Evolutionary conservation across 1,140 invertebrate species (phyloP).

Genomic region (Pemphigus obesinymphae): DNA sequence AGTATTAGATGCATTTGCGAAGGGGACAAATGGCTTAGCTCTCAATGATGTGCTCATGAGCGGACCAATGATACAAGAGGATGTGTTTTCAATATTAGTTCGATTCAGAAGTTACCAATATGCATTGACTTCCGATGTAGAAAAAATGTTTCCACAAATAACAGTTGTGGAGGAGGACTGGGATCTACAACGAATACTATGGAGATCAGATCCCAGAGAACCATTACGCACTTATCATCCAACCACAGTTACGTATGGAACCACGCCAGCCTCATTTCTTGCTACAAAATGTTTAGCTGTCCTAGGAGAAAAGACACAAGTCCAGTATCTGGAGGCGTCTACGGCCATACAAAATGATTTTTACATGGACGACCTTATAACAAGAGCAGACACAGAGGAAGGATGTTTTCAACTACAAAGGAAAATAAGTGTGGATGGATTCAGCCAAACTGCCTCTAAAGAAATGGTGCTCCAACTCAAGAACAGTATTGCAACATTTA

Average conservation of each 20-base stretch:
- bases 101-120: background rate
- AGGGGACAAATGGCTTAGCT: background rate
- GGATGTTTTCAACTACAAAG: background rate
- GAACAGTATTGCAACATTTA: background rate
- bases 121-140: background rate
- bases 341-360: background rate
- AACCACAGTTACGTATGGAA: no score
- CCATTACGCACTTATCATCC: background rate
- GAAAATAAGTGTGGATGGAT: background rate
- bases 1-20: no score
- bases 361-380: background rate
- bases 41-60: conserved; percentile 7
- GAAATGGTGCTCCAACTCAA: background rate
- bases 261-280: background rate
- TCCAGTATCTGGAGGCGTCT: background rate
- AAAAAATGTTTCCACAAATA: background rate
- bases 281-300: background rate
- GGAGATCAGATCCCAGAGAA: background rate
- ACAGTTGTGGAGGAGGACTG: background rate
- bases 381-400: background rate
- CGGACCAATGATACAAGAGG: background rate
- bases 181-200: background rate
- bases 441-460: background rate
- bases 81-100: background rate
- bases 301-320: background rate